Base-by-base conservation (phyloP, 2,888 invertebrate genomes). In the Sinelater perroti region DNA sequence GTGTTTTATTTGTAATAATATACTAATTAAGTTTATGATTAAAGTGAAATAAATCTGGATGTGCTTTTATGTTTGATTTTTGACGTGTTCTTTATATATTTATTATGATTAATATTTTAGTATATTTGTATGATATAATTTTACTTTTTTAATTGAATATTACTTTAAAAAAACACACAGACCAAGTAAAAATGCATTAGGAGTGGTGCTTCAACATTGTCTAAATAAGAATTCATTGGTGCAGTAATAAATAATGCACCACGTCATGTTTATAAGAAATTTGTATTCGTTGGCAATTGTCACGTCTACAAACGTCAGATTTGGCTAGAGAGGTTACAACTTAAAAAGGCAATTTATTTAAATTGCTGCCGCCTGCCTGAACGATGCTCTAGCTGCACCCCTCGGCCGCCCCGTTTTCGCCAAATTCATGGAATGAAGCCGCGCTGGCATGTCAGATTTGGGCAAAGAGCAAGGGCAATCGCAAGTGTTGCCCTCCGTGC, bases 391-490 rank as follows among this genome's bases (percentile, higher is more conserved):
- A n/a, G n/a, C n/a, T n/a, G n/a, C n/a, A n/a, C n/a, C n/a, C n/a
- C n/a, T n/a, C n/a, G n/a, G n/a, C n/a, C n/a, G n/a, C 14, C 14
- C 24, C 6, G 40, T 13, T 17, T 56, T 56, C 4, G 30, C 7
- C 31, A 60, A 60, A 42, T 52, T 17, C 45, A 53, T 56, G 60
- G 49, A 55, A 56, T 61, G 60, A 60, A 61, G 63, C 52, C 60
- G 42, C 44, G 56, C 55, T 63, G 63, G 63, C 57, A 63, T 63
- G 61, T 56, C 63, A 63, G 58, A 61, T 44, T 50, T 54, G 52
- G 40, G 28, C 56, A 42, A 35, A 50, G 40, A 60, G 24, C 50
- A 51, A 24, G 59, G 35, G 52, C 57, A 57, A 31, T 33, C 28
- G 18, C 33, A 51, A 13, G 26, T 26, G 20, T 38, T 51, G 53